These are phyloP conservation scores for Anoura caudifer DNA, from an alignment of 2,113 vertebrate genomes.

Conservation along the genomic window DNA sequence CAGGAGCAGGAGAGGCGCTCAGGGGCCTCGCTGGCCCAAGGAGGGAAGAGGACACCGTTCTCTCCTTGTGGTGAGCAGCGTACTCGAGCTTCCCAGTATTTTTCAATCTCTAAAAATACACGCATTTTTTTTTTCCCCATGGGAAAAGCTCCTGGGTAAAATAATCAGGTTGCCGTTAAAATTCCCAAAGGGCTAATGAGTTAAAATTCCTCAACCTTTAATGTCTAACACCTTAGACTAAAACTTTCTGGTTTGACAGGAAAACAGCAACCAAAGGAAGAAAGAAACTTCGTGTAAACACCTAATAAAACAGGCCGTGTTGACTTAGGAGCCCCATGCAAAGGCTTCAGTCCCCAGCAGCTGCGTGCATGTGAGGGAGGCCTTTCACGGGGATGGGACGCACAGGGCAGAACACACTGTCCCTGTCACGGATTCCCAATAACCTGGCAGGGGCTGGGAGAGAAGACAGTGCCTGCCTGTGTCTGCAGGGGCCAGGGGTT, in stretches of 20 bases:
- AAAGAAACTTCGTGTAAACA: background rate
- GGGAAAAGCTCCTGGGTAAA: background rate
- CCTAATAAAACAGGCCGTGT: background rate
- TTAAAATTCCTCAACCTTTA: background rate
- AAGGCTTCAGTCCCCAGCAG: background rate
- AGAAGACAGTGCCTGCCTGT: accelerated
- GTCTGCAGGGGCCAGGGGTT: background rate
- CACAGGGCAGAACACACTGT: background rate
- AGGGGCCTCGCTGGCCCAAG: background rate
- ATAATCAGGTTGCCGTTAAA: background rate
- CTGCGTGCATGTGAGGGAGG: background rate
- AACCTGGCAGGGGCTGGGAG: background rate
- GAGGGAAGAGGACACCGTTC: too few relatives aligned
- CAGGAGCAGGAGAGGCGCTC: background rate
- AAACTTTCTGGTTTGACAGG: background rate
- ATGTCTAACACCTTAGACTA: background rate
- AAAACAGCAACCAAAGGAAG: background rate
- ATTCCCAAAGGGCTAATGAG: background rate
- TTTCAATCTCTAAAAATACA: background rate
- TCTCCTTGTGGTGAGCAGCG: background rate
- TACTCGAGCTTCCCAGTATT: background rate
- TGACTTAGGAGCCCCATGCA: background rate
- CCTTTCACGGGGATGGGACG: background rate
- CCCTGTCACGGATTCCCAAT: background rate
- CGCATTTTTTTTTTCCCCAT: background rate